Conservation (phyloP, 1,140 invertebrate species). For the Drosophila ficusphila region DNA sequence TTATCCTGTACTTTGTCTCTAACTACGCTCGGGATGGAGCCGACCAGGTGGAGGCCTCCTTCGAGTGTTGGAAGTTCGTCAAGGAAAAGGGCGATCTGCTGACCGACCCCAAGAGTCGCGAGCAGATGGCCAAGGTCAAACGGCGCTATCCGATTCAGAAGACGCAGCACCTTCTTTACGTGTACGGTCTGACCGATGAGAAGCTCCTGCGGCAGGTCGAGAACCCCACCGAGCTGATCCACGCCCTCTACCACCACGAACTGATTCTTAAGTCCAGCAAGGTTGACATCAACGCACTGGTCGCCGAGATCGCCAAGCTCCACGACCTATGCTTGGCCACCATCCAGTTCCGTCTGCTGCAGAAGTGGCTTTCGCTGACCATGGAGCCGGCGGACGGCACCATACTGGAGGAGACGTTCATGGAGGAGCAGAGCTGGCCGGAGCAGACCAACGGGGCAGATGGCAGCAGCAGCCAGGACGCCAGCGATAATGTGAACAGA, state of each 20-base stretch:
- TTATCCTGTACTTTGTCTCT: conserved; percentile 77
- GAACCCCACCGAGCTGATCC: conserved; percentile 85
- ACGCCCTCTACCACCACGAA: conserved; percentile 86
- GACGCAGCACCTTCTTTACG: conserved; percentile 86
- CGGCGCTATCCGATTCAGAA: conserved; percentile 85
- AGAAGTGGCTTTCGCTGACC: conserved; percentile 79
- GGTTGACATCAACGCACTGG: conserved; percentile 85
- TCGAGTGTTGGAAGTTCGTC: conserved; percentile 86
- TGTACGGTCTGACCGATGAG: conserved; percentile 86
- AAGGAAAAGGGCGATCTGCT: conserved; percentile 83
- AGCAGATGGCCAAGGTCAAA: conserved; percentile 85
- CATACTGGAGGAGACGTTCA: conserved; percentile 73
- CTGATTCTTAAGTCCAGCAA: conserved; percentile 85
- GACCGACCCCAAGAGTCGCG: conserved; percentile 83
- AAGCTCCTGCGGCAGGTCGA: conserved; percentile 85
- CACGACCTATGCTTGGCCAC: conserved; percentile 62
- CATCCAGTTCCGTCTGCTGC: conserved; percentile 71
- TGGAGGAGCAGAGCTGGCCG: conserved; percentile 68
- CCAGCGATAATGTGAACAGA: conserved; percentile 75
- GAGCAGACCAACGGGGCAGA: conserved; percentile 15
- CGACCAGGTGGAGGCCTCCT: conserved; percentile 86
- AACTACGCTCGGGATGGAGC: conserved; percentile 84
- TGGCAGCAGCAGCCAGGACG: conserved; percentile 21
- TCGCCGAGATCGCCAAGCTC: conserved; percentile 85
- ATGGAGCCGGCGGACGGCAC: conserved; percentile 60